Percentiles rank a stretch among this genome's conserved stretches.
Evolutionary conservation across 2,888 invertebrate genomes (phyloP).

Genomic region (Polyommatus icarus): DNA sequence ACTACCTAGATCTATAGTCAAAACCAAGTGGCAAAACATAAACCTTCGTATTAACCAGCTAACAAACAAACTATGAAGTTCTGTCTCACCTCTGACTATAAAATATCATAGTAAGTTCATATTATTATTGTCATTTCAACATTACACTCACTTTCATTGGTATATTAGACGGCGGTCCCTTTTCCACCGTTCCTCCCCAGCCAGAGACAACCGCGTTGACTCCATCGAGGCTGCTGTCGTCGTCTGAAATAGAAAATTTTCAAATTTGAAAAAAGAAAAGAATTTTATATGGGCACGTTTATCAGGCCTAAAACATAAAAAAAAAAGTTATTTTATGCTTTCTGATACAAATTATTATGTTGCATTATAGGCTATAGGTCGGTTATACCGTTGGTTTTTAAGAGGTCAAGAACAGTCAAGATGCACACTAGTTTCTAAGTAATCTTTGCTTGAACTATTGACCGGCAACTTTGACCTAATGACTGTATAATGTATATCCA

Average conservation of each 20-base stretch:
- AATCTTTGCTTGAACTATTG: conserved; percentile 13
- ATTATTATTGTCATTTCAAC: too few species aligned
- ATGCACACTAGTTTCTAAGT: conserved; percentile 7
- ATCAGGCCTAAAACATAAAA: not conserved
- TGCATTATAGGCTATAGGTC: not conserved
- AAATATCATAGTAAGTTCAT: too few species aligned
- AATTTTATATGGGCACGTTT: not conserved
- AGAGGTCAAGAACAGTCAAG: not conserved
- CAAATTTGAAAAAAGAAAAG: not conserved
- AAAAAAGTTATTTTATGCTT: not conserved
- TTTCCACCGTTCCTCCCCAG: conserved; percentile 87
- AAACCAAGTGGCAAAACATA: too few species aligned
- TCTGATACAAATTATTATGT: not conserved
- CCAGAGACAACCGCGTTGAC: conserved; percentile 85
- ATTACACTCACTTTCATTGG: conserved; percentile 82
- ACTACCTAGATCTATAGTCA: too few species aligned
- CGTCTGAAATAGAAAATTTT: conserved; percentile 46
- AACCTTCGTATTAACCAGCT: too few species aligned
- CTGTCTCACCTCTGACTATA: too few species aligned
- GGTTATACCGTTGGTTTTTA: not conserved
- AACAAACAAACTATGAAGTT: too few species aligned
- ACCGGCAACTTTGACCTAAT: conserved; percentile 14
- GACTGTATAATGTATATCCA: not conserved
- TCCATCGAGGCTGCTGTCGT: conserved; percentile 67
- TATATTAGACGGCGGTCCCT: conserved; percentile 82